These are phyloP conservation scores for Antrozous pallidus DNA, from an alignment of 2,797 vertebrate species.

Conservation along the genomic window DNA sequence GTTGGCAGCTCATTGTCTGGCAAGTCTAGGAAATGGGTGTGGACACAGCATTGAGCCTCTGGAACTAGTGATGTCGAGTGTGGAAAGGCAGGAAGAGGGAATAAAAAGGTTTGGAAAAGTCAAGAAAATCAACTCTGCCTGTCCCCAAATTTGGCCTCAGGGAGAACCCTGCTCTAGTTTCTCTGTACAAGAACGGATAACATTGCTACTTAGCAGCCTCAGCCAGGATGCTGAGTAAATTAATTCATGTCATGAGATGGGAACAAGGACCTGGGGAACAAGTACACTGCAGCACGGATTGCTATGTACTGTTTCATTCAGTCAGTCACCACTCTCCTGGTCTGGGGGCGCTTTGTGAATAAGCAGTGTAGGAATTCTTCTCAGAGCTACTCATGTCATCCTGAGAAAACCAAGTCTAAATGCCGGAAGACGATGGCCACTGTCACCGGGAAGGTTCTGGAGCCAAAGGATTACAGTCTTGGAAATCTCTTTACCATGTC, in stretches of 20 bases:
- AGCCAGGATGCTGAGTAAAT: constrained; percentile 18
- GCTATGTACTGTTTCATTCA: background rate
- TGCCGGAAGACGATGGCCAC: background rate
- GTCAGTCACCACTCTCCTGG: background rate
- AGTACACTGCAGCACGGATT: background rate
- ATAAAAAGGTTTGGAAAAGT: background rate
- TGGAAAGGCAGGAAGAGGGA: background rate
- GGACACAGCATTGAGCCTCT: background rate
- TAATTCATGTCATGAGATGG: constrained; percentile 17
- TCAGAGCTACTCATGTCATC: background rate
- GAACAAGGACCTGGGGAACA: background rate
- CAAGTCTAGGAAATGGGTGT: background rate
- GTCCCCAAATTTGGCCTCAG: background rate
- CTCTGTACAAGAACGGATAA: background rate
- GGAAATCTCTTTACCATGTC: background rate
- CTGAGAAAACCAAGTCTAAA: constrained; percentile 29
- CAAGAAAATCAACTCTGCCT: background rate
- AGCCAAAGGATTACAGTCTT: background rate
- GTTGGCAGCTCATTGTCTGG: background rate
- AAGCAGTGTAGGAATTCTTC: background rate
- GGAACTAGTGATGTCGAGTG: background rate
- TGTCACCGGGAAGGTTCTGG: background rate
- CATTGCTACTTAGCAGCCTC: background rate
- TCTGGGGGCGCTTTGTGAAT: background rate
- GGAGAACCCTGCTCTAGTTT: background rate